Base-by-base conservation (phyloP, 92 coral and sea anemone genomes). In the Epizoanthus stellaris region DNA sequence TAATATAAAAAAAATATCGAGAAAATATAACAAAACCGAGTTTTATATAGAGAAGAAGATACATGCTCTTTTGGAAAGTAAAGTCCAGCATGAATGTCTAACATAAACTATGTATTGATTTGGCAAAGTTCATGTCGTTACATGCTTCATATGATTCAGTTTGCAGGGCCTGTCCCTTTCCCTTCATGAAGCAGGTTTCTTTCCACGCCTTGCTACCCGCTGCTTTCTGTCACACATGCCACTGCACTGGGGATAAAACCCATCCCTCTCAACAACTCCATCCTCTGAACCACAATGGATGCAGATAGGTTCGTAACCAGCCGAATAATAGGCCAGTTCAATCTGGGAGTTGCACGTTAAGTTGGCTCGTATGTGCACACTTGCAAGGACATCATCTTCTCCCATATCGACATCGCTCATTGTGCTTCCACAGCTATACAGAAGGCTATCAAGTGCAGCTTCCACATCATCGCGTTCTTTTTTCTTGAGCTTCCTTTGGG, bases 391-490 rank as follows among this genome's bases (percentile, higher is more conserved):
- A 34, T 69, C 74, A 39, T 23, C 74, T 69, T 76, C 82, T 57
- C 82, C 42, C 69, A 76, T 76, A 76, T 76, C 68, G 19, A 76
- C 67, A 43, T 56, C 23, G 43, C 67, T 57, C 67, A 56, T 59
- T 57, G 65, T 76, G 65, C 47, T 63, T 76, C 82, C 82, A 54
- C 82, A 76, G 67, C 82, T 76, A 76, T 76, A 57, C 67, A 76
- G 82, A 39, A 63, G 65, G 42, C 53, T 76, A 16, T 36, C 76
- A 36, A 76, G 49, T 19, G 67, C 67, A 34, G 49, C 82, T 63
- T 76, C 82, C 82, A 56, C 67, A 57, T 76, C 68, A 30, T 63
- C 52, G 17, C 68, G 42, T 57, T 59, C 25, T 23, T 23, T 63
- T 56, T 76, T 76, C 6, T 59, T 56, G 39, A 57, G 82, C 67